Evolutionary conservation across 2,113 vertebrate genomes (phyloP).

Genomic region (Gavia stellata): DNA sequence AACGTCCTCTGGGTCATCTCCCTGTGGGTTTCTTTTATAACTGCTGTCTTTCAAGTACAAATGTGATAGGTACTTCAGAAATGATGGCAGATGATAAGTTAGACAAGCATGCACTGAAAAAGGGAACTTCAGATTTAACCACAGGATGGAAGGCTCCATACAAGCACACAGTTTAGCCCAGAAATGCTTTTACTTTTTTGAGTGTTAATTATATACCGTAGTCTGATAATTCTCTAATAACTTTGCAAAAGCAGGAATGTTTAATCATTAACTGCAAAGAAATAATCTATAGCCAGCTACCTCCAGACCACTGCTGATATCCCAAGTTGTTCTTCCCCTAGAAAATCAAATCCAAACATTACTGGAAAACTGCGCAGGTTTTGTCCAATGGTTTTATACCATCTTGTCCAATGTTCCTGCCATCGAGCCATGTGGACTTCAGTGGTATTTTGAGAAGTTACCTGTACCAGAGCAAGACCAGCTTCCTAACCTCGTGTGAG

Average conservation of each 20-base stretch:
- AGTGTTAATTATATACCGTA: neutral
- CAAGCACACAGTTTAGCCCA: neutral
- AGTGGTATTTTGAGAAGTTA: neutral
- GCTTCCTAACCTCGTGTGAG: rapidly evolving
- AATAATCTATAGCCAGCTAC: neutral
- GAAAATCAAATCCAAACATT: neutral
- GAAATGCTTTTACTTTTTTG: neutral
- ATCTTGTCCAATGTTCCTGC: neutral
- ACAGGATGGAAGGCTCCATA: neutral
- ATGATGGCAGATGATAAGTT: neutral
- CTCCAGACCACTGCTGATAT: neutral
- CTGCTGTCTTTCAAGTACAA: neutral
- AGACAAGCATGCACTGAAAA: constrained; percentile 5
- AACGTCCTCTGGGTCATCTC: neutral
- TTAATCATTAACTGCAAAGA: neutral
- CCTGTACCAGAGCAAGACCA: neutral
- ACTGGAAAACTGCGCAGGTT: neutral
- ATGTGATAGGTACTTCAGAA: neutral
- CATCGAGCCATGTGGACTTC: neutral
- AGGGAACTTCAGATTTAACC: constrained; percentile 19
- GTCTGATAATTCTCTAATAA: neutral
- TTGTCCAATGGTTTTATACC: neutral
- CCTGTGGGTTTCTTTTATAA: neutral
- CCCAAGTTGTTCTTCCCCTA: neutral
- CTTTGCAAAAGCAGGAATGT: neutral